Evolutionary conservation across 2,888 invertebrate genomes (phyloP).

Genomic region (Adelphocoris suturalis): DNA sequence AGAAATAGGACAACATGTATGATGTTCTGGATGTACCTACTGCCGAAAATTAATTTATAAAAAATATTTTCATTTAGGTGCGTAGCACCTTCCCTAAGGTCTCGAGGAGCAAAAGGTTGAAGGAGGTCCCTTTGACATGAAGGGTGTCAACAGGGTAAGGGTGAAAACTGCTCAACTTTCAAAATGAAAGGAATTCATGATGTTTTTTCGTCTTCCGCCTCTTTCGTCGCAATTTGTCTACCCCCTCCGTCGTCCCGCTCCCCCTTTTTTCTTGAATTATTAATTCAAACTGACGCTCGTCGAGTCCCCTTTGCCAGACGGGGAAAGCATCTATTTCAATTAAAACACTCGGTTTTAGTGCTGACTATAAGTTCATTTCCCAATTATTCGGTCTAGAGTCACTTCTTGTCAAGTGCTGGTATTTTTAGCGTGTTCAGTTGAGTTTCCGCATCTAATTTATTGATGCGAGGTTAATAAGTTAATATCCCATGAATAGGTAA

Average conservation of each 20-base stretch:
- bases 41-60: too few species aligned
- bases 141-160: not conserved
- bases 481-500: too few species aligned
- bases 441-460: too few species aligned
- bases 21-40: too few species aligned
- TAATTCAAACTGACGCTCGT: conserved; percentile 29
- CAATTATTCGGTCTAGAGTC: not conserved
- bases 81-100: too few species aligned
- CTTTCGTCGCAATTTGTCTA: conserved; percentile 27
- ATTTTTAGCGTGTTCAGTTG: too few species aligned
- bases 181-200: conserved; percentile 30
- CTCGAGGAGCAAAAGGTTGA: too few species aligned
- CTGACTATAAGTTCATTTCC: not conserved
- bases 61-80: too few species aligned
- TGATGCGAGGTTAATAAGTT: too few species aligned
- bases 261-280: conserved; percentile 11
- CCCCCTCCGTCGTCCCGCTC: not conserved
- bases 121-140: too few species aligned
- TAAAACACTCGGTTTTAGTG: conserved; percentile 8
- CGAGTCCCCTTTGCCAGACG: not conserved
- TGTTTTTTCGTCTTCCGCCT: not conserved
- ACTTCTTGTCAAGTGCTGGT: not conserved
- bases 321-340: conserved; percentile 22
- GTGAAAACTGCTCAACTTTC: not conserved
- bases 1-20: too few species aligned